Evolutionary conservation across 2,113 vertebrate species (phyloP).

Genomic region (Myotis brandtii): DNA sequence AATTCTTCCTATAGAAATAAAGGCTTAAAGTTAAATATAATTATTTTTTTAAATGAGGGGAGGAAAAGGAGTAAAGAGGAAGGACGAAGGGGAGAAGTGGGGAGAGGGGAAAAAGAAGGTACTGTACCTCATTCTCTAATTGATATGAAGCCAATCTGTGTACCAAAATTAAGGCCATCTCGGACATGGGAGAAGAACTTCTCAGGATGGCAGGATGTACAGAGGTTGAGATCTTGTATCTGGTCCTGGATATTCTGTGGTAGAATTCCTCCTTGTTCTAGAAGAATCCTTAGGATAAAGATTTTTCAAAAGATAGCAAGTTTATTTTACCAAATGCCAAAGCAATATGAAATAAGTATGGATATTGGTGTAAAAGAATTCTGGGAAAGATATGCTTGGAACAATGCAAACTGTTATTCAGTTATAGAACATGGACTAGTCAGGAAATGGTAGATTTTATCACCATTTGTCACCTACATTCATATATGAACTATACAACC

Average conservation of each 20-base stretch:
- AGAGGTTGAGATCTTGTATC: constrained; percentile 87
- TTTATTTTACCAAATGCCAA: constrained; percentile 33
- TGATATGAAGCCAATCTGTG: constrained; percentile 95
- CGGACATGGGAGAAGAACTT: constrained; percentile 94
- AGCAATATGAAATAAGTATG: not conserved
- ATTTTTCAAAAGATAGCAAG: constrained; percentile 40
- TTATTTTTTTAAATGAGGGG: constrained; percentile 9
- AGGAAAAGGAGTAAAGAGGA: not conserved
- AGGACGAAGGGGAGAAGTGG: not conserved
- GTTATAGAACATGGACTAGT: not conserved
- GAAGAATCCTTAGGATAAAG: constrained; percentile 88
- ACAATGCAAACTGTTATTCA: not conserved
- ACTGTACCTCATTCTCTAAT: constrained; percentile 85
- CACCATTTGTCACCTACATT: not conserved
- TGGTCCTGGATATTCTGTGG: constrained; percentile 91
- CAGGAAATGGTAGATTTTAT: constrained; percentile 9
- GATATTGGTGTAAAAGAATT: not conserved
- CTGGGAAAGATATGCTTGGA: not conserved
- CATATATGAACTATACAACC: not conserved
- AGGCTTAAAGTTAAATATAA: not conserved
- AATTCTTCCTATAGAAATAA: constrained; percentile 38
- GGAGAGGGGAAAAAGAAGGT: not conserved
- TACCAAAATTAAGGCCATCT: constrained; percentile 94
- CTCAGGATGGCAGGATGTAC: constrained; percentile 93
- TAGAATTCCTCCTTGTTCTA: constrained; percentile 92